These are phyloP conservation scores for Tachuris rubrigastra DNA, from an alignment of 2,113 vertebrate genomes.

Conservation along the genomic window DNA sequence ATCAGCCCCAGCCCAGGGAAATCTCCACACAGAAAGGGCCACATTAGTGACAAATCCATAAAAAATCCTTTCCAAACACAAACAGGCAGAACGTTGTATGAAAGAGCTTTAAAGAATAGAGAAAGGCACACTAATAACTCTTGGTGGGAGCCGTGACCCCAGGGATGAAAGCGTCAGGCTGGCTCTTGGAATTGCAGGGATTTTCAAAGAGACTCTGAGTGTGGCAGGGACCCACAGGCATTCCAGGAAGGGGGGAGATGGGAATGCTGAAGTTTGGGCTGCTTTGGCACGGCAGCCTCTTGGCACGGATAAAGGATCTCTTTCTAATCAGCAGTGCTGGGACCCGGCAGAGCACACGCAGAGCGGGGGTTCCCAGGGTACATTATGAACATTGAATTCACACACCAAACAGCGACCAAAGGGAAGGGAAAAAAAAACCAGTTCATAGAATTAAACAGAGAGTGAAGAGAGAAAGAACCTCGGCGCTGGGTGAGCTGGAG, in stretches of 20 bases:
- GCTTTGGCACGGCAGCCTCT: background rate
- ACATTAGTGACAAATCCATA: background rate
- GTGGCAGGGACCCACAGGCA: background rate
- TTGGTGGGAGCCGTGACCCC: background rate
- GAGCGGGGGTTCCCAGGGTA: background rate
- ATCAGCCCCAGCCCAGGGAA: background rate
- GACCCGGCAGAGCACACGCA: background rate
- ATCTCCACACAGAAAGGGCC: background rate
- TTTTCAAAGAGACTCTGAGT: background rate
- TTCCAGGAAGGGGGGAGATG: background rate
- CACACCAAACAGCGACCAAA: background rate
- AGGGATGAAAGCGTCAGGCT: background rate
- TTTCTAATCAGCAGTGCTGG: constrained; percentile 12
- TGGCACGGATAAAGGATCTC: background rate
- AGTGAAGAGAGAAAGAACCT: background rate
- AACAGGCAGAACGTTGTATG: background rate
- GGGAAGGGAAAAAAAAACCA: background rate
- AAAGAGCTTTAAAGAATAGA: background rate
- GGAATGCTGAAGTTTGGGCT: background rate
- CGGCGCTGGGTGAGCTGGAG: background rate
- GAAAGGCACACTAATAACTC: background rate
- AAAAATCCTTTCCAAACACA: constrained; percentile 1
- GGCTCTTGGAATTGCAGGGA: background rate
- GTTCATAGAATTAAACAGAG: background rate
- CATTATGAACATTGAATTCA: constrained; percentile 7